Evolutionary conservation across 1,140 invertebrate genomes (phyloP), one percentile per base, ranked within the genome.

Genomic region (Caenorhabditis latens): DNA sequence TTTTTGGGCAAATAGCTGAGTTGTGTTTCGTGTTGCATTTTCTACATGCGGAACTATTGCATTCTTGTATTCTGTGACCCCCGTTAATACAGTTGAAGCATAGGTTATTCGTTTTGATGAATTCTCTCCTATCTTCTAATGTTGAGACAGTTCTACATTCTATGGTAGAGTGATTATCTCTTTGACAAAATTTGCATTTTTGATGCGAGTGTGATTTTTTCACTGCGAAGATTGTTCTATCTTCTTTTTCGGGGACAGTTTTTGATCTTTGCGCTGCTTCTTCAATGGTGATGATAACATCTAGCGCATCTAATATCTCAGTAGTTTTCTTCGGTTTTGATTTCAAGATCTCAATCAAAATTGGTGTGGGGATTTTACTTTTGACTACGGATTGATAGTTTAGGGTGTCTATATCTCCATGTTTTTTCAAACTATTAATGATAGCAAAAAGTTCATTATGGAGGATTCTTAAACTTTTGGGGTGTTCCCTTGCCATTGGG

Each of bases 391-490:
- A 14, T n/a, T 58, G 55, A 4, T 19, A 58, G 19, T 58, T 58
- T n/a, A 19, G 55, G 6, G 55, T 58, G 14, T 58, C 55, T 19
- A 58, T 58, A 7, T 58, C 9, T 14, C 55, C 55, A 16, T 58
- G 55, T 7, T 14, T 58, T 58, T 58, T 58, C 19, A 58, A 19
- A n/a, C 55, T 58, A 19, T 58, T 58, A 16, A 58, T 58, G 11
- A 58, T 58, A 16, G 55, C 55, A 58, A 19, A 58, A 19, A 58
- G 55, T n/a, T 58, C 55, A n/a, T 58, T 58, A 58, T 58, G 55
- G 13, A 58, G 19, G 6, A n/a, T n/a, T 58, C 55, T 58, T 19
- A 58, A 19, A 58, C 55, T 58, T 58, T 58, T 58, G 11, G 55
- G 55, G 19, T 14, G 13, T 6, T 58, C 55, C 19, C 19, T 58